These are phyloP conservation scores for Tolmerus cingulatus DNA, from an alignment of 2,888 invertebrate species.

Conservation along the genomic window DNA sequence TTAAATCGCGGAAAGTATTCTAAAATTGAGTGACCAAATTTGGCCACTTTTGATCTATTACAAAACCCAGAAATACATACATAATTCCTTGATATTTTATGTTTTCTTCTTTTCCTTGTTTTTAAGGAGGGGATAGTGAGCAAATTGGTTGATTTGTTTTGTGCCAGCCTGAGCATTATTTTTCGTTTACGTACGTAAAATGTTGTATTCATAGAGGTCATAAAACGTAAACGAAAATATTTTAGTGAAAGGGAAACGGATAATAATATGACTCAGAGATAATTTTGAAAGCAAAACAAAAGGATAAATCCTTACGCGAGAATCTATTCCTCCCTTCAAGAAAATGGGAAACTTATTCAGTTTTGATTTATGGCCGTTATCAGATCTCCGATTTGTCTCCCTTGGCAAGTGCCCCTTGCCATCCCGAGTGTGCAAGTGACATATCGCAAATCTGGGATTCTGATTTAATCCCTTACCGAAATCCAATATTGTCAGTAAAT, in stretches of 20 bases:
- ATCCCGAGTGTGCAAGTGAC: conserved; percentile 38
- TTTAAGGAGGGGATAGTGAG: not conserved
- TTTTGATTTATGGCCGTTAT: conserved; percentile 6
- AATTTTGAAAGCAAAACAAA: conserved; percentile 9
- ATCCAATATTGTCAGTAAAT: conserved; percentile 42
- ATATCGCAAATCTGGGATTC: conserved; percentile 42
- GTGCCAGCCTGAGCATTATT: not conserved
- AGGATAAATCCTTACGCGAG: not conserved
- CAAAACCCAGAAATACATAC: no score
- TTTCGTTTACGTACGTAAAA: not conserved
- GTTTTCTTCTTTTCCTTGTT: not conserved
- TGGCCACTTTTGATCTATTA: no score
- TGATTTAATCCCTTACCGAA: conserved; percentile 39
- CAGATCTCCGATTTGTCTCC: conserved; percentile 29
- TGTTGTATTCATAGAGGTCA: not conserved
- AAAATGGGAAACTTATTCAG: conserved; percentile 18
- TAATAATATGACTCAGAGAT: not conserved
- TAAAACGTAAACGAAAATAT: not conserved
- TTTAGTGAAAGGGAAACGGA: not conserved
- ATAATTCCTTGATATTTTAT: no score
- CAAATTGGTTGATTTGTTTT: not conserved
- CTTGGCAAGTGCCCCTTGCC: not conserved
- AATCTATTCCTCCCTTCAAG: not conserved
- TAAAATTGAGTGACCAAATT: no score
- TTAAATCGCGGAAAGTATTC: no score